Percentiles rank a stretch among this genome's conserved stretches.
These are phyloP conservation scores for Callinectes sapidus DNA, from an alignment of 2,888 invertebrate genomes.

Conservation along the genomic window DNA sequence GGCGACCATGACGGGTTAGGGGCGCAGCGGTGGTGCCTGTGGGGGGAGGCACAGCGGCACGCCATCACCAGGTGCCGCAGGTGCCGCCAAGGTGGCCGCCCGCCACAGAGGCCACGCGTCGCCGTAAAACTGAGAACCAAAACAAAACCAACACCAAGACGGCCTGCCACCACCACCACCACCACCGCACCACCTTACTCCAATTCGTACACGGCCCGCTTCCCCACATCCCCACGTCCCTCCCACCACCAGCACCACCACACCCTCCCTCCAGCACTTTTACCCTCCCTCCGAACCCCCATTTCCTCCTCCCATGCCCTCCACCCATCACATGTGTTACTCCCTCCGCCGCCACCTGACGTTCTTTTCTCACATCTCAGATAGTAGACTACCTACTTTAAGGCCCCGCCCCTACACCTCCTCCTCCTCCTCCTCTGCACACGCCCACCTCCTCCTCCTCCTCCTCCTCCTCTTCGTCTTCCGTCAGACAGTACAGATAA, in stretches of 20 bases:
- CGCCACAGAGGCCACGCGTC: neutral
- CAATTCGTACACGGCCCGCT: neutral
- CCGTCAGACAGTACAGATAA: neutral
- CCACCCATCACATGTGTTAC: slow-evolving; percentile 13
- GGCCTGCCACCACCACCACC: neutral
- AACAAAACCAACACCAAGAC: neutral
- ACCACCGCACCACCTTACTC: neutral
- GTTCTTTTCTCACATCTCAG: neutral
- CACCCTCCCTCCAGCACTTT: slow-evolving; percentile 34
- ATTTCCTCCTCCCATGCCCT: slow-evolving; percentile 9
- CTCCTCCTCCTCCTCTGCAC: neutral
- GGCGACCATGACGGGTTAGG: too few species aligned
- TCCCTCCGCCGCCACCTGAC: neutral
- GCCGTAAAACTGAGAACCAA: neutral
- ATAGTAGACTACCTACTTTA: slow-evolving; percentile 30
- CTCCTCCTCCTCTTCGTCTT: neutral
- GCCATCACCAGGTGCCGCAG: neutral
- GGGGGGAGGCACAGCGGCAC: neutral
- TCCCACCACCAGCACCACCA: neutral
- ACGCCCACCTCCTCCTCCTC: neutral
- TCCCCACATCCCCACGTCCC: neutral
- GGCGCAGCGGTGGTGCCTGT: too few species aligned
- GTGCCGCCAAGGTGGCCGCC: neutral
- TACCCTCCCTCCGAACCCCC: neutral
- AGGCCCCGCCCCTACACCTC: slow-evolving; percentile 21